phyloP scores from a whole-genome alignment of 2,888 invertebrate species.

The Melangyna quadrimaculata region DNA sequence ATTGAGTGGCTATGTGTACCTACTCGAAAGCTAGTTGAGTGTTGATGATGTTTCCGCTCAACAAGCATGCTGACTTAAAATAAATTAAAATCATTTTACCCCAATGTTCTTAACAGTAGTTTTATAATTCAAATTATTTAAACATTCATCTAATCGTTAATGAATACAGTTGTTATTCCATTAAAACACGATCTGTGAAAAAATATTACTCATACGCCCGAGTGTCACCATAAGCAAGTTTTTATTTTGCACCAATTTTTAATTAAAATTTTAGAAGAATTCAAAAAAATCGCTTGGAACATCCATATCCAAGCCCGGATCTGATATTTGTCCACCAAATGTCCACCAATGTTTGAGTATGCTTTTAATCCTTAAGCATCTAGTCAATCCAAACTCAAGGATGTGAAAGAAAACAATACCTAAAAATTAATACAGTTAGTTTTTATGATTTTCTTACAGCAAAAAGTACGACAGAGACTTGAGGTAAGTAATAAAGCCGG shows the following conservation, averaged over 20 bases:
- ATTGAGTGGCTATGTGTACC: too few relatives aligned
- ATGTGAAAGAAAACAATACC: constrained; percentile 78
- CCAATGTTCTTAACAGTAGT: too few relatives aligned
- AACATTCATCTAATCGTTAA: too few relatives aligned
- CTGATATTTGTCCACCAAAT: constrained; percentile 77
- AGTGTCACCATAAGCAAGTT: neutral
- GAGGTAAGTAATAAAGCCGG: constrained; percentile 76
- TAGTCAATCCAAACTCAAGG: constrained; percentile 78
- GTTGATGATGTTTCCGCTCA: too few relatives aligned
- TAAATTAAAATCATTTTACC: too few relatives aligned
- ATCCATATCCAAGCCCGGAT: constrained; percentile 74
- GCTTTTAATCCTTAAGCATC: constrained; percentile 76
- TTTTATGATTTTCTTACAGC: neutral
- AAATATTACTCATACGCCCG: neutral
- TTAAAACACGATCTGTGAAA: too few relatives aligned
- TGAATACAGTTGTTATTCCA: too few relatives aligned
- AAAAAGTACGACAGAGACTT: constrained; percentile 66
- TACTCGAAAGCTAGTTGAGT: too few relatives aligned
- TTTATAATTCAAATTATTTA: too few relatives aligned
- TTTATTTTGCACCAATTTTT: neutral
- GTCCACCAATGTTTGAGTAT: constrained; percentile 80
- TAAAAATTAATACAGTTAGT: constrained; percentile 40
- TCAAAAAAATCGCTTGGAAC: constrained; percentile 76
- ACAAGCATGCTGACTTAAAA: too few relatives aligned
- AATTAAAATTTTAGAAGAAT: constrained; percentile 73